A percentile compares a stretch with the other conserved stretches of the same genome.
Evolutionary conservation across 2,113 vertebrate genomes (phyloP).

Genomic region (Atherinomorus stipes): DNA sequence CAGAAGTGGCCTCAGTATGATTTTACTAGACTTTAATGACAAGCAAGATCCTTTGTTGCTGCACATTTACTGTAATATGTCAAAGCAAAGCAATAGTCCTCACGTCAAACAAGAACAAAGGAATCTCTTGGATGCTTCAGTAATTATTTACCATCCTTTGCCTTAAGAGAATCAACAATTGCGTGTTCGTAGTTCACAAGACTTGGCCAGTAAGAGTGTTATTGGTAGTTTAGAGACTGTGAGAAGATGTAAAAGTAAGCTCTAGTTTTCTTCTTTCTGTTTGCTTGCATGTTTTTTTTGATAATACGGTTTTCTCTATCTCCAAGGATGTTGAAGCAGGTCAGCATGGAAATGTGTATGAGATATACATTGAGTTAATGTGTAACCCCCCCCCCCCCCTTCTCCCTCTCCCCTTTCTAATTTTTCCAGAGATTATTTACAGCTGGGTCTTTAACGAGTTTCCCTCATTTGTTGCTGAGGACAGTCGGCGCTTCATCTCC

Average conservation of each 20-base stretch:
- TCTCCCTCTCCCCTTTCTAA: conserved; percentile 22
- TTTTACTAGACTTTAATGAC: neutral
- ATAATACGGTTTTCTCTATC: too few species aligned
- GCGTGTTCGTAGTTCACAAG: neutral
- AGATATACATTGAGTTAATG: neutral
- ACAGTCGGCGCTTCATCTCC: conserved; percentile 96
- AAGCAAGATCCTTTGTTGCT: neutral
- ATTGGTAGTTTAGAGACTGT: neutral
- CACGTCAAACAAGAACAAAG: neutral
- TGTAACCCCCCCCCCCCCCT: conserved; percentile 6
- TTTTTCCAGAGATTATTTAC: conserved; percentile 91
- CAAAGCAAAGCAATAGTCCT: neutral
- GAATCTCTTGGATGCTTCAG: neutral
- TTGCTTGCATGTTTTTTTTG: too few species aligned
- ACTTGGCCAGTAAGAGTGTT: too few species aligned
- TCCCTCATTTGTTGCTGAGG: conserved; percentile 95
- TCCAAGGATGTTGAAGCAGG: neutral
- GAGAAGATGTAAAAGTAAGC: too few species aligned
- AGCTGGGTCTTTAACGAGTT: conserved; percentile 99
- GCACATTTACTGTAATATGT: neutral
- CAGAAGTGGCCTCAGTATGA: neutral
- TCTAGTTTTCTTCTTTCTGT: too few species aligned
- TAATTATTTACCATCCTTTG: conserved; percentile 9
- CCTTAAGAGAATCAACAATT: neutral
- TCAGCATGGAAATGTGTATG: neutral